Base-by-base conservation (phyloP, 2,888 invertebrate genomes). In the Tortrix viridana region DNA sequence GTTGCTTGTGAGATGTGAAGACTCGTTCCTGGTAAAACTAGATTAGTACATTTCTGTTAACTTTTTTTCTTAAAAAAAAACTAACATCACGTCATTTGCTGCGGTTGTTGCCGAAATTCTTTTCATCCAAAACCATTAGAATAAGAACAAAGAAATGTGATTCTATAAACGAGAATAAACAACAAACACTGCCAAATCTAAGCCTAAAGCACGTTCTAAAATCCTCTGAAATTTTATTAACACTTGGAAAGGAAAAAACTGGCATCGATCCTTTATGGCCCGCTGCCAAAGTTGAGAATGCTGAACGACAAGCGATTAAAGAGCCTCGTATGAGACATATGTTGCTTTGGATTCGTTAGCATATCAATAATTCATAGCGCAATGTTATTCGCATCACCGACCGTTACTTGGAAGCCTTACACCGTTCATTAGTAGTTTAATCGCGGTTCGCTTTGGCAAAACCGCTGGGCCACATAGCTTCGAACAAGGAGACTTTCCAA, bases 351-450 rank as follows among this genome's bases (percentile, higher is more conserved):
- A 84, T 88, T 86, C 76, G 86, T 86, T 84, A 82, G 74, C 71
- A 67, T 85, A 89, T 91, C 86, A 89, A 90, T 92, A 86, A 91
- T 92, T 90, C 90, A 91, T 88, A 85, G 80, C 80, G 74, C 73
- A 76, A 80, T 85, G 81, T 86, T 89, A 89, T 89, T 89, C 86
- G 83, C 84, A 88, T 84, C 81, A 82, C 71, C 82, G 75, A 86
- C 90, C 88, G 89, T 88, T 92, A 90, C 89, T 88, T 90, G 89
- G 90, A 92, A 91, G 86, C 82, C 87, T 88, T 81, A 85, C 80
- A 81, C 75, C 74, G 79, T 86, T 89, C 91, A 92, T 91, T 91
- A 89, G 91, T 90, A 90, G 87, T 91, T 87, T 80, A 74, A 78
- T 79, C 88, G 86, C 86, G 85, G 83, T 74, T 76, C 71, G 84